Conservation (phyloP, 2,888 invertebrate genomes). For the Drosophila aldrichi region DNA sequence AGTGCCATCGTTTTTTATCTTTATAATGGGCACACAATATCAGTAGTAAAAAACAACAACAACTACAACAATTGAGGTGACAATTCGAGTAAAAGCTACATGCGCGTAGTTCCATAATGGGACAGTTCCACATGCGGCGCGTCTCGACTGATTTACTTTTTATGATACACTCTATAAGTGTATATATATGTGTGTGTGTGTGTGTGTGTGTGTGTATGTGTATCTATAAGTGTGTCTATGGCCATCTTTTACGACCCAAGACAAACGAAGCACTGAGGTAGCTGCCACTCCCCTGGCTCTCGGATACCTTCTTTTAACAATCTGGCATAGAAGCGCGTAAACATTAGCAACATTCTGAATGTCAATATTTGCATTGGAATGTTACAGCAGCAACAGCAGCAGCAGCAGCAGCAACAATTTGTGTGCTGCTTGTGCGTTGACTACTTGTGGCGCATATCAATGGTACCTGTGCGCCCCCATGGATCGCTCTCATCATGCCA, state of each 20-base stretch:
- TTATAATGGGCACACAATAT: conserved; percentile 81
- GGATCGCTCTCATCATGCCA: conserved; percentile 29
- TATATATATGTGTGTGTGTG: conserved; percentile 14
- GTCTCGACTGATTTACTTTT: conserved; percentile 50
- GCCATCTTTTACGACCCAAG: conserved; percentile 68
- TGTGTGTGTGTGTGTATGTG: conserved; percentile 8
- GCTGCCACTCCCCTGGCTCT: conserved; percentile 37
- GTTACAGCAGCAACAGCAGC: conserved; percentile 40
- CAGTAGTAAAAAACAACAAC: conserved; percentile 64
- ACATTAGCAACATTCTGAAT: conserved; percentile 58
- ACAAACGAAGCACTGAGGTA: conserved; percentile 68
- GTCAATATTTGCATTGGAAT: conserved; percentile 72
- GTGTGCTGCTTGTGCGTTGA: conserved; percentile 35
- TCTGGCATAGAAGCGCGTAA: conserved; percentile 54
- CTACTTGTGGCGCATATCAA: conserved; percentile 57
- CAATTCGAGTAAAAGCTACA: conserved; percentile 55
- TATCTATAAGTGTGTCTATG: conserved; percentile 24
- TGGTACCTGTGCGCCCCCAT: conserved; percentile 50
- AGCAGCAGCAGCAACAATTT: conserved; percentile 27
- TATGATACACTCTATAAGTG: conserved; percentile 48
- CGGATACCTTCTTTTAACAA: conserved; percentile 54
- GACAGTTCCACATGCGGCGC: conserved; percentile 32
- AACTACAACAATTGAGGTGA: conserved; percentile 75
- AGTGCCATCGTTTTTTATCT: conserved; percentile 67
- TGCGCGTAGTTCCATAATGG: conserved; percentile 19